Conservation (phyloP, 1,140 invertebrate genomes). For the Bradysia coprophila region DNA sequence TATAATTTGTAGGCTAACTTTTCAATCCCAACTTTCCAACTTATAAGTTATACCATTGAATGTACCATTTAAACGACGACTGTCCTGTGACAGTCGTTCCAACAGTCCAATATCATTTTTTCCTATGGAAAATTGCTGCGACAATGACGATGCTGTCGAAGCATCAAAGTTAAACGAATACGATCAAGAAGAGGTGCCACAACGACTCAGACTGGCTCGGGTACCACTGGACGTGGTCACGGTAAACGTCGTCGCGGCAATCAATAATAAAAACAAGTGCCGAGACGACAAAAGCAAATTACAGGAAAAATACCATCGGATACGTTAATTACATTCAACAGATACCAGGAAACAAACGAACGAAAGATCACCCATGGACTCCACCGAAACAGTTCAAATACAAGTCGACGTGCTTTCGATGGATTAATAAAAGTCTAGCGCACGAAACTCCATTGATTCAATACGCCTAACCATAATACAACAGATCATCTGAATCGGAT, state of each 20-base stretch:
- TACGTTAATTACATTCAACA: conserved; percentile 59
- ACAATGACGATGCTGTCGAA: background rate
- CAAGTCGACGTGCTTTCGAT: conserved; percentile 79
- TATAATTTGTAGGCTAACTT: no score
- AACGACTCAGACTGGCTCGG: background rate
- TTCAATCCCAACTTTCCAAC: no score
- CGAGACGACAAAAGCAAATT: conserved; percentile 78
- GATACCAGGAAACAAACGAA: conserved; percentile 49
- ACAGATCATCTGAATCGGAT: background rate
- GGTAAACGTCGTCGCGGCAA: conserved; percentile 5
- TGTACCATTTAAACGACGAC: conserved; percentile 20
- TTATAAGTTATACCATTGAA: no score
- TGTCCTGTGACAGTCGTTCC: conserved; percentile 16
- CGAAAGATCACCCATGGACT: conserved; percentile 59
- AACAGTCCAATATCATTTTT: conserved; percentile 12
- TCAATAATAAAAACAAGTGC: conserved; percentile 51
- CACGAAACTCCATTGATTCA: conserved; percentile 65
- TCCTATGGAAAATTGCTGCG: background rate
- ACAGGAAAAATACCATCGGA: conserved; percentile 81
- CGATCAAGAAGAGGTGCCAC: background rate
- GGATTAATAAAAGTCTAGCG: conserved; percentile 73
- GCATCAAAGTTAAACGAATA: background rate
- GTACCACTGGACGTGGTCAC: conserved; percentile 10
- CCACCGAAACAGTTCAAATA: conserved; percentile 75
- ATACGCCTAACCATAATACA: conserved; percentile 20